Evolutionary conservation across 2,113 vertebrate species (phyloP), one percentile per base, ranked within the genome.

Genomic region (Pterocles orientalis): DNA sequence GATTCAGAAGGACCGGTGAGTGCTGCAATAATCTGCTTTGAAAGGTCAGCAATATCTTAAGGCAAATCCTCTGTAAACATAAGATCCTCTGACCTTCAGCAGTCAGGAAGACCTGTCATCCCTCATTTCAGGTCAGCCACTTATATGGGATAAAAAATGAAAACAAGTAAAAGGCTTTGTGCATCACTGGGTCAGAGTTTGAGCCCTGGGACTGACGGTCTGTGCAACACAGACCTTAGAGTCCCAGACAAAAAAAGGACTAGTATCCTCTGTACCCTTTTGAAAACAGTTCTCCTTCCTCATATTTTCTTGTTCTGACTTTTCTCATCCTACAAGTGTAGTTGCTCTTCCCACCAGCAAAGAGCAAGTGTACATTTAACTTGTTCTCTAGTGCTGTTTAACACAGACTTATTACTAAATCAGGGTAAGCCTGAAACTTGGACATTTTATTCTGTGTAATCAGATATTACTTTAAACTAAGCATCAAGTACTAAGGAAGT

Each of bases 41-140:
- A 98, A 98, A 99, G 98, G 98, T 98, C 97, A 90, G 71, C 91
- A 92, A 69, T 95, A 96, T 96, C 98, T 97, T 97, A 94, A 90
- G 98, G 98, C 95, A 64, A 97, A 96, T 98, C 95, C 91, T 95
- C 94, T 53, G 72, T 72, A 96, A 88, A 95, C 45, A 76, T 58
- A 95, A 97, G 96, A 95, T 92, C 26, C 56, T 84, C 91, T 96
- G 82, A 96, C 94, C 94, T 96, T 97, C 90, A 72, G 88, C 47
- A 83, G 82, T 89, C 77, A 92, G 57, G 60, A 95, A 95, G 61
- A 79, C 89, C 81, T 97, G 97, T 98, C 98, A 97, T 77, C 84
- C 86, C 77, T 92, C 92, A 97, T 97, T 96, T 93, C 96, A 95
- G 95, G 96, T 83, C 92, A 95, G 82, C 43, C 48, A 82, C 57